phyloP scores from a whole-genome alignment of 2,113 vertebrate genomes.

The Isichthys henryi region DNA sequence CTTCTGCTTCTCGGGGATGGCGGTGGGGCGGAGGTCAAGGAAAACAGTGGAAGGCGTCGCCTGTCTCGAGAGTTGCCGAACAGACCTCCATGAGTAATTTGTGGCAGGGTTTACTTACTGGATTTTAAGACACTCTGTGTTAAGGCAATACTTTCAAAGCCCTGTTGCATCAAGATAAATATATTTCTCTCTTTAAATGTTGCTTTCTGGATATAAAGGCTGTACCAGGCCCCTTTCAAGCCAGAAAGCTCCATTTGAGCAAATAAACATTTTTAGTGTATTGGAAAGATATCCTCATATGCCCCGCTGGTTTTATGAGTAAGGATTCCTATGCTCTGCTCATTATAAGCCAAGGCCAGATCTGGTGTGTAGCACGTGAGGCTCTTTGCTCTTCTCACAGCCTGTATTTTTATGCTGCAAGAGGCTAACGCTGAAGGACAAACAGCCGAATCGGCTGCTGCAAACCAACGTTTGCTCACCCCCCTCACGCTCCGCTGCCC shows the following conservation, averaged over 20 bases:
- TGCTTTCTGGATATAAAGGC: neutral
- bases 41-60: neutral
- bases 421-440: neutral
- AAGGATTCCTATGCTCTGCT: neutral
- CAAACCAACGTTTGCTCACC: neutral
- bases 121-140: neutral
- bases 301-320: neutral
- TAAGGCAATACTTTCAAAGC: neutral
- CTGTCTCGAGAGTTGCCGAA: neutral
- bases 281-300: neutral
- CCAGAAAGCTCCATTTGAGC: neutral
- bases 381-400: neutral
- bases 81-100: neutral
- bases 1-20: neutral
- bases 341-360: neutral
- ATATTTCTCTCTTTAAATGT: neutral
- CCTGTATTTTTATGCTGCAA: neutral
- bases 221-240: neutral
- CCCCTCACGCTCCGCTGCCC: neutral
- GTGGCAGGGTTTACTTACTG: neutral
- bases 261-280: neutral
- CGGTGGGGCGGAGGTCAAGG: neutral
- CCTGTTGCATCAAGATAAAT: neutral
- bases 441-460: no score
- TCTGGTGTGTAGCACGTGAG: neutral